A percentile compares a stretch with the other conserved stretches of the same genome.
These are phyloP conservation scores for Microtus pennsylvanicus DNA, from an alignment of 2,113 vertebrate species.

Conservation along the genomic window DNA sequence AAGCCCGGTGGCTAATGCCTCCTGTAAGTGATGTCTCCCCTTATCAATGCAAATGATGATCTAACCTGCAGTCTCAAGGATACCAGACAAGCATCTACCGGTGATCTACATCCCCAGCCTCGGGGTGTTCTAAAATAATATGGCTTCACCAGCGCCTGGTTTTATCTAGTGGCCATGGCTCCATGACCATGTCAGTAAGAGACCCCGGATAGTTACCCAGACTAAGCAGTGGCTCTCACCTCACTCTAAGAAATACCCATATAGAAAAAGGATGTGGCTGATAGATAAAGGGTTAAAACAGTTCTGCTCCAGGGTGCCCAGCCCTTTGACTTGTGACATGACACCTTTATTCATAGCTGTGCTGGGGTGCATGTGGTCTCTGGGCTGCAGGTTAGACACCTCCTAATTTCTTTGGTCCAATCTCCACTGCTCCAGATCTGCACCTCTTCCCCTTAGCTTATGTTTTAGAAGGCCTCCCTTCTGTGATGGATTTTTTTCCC, in stretches of 20 bases:
- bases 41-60: neutral
- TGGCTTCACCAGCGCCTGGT: neutral
- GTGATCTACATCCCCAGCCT: neutral
- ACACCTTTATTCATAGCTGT: neutral
- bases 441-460: neutral
- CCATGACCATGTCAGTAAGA: neutral
- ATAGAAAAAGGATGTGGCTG: neutral
- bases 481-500: neutral
- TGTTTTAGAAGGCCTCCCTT: neutral
- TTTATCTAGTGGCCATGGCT: neutral
- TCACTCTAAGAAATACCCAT: neutral
- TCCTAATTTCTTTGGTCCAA: neutral
- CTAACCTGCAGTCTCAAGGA: neutral
- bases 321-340: neutral
- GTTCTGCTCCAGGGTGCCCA: neutral
- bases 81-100: neutral
- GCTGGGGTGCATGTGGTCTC: neutral
- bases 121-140: neutral
- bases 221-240: no score
- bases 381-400: neutral
- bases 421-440: accelerated
- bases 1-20: neutral
- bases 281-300: neutral
- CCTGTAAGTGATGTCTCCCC: accelerated
- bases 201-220: neutral